Conservation (phyloP, 1,140 invertebrate genomes). For the Sipha flava region DNA sequence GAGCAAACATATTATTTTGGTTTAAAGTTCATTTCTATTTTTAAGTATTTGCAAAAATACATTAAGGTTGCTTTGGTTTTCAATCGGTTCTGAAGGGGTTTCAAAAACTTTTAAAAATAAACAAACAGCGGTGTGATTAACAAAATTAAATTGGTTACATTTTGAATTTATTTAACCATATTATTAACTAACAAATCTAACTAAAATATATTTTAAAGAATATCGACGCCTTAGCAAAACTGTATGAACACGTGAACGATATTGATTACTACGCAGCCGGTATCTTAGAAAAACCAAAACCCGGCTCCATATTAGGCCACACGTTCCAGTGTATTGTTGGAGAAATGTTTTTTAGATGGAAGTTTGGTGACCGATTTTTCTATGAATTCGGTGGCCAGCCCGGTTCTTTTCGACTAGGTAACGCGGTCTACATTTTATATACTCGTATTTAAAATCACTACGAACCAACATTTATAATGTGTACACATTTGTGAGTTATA, state of each 20-base stretch:
- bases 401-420: constrained; percentile 61
- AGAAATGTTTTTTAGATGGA: constrained; percentile 75
- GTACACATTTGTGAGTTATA: too few species aligned
- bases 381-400: constrained; percentile 62
- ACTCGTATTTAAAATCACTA: not conserved
- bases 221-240: constrained; percentile 44
- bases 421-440: too few species aligned
- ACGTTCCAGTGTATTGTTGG: constrained; percentile 84
- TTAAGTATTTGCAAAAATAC: too few species aligned
- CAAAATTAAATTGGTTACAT: too few species aligned
- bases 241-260: constrained; percentile 62
- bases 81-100: too few species aligned
- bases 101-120: too few species aligned
- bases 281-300: constrained; percentile 71
- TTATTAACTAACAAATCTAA: not conserved
- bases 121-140: too few species aligned
- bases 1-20: too few species aligned
- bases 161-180: too few species aligned
- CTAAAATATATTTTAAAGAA: constrained; percentile 40
- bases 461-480: too few species aligned
- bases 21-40: too few species aligned
- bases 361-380: constrained; percentile 73
- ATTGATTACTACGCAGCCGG: constrained; percentile 88
- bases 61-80: too few species aligned
- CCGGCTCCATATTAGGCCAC: constrained; percentile 70